phyloP scores from a whole-genome alignment of 2,113 vertebrate genomes.

The Alectura lathami region DNA sequence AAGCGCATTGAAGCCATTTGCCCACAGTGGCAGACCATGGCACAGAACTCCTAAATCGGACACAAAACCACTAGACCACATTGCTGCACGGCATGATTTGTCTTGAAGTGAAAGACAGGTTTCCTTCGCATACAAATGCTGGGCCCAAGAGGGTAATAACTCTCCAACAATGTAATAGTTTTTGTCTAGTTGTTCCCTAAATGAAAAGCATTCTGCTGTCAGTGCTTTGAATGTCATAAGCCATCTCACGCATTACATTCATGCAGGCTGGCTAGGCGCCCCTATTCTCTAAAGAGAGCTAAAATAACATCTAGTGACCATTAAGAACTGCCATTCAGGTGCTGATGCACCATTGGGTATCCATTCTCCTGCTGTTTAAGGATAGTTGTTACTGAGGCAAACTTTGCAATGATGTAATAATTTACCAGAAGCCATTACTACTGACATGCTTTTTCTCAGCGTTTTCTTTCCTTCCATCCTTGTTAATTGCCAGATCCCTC shows the following conservation, averaged over 20 bases:
- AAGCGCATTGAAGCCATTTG: neutral
- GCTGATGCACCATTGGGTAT: slow-evolving; percentile 38
- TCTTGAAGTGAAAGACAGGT: slow-evolving; percentile 65
- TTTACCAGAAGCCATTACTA: slow-evolving; percentile 69
- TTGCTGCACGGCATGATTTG: neutral
- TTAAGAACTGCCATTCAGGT: slow-evolving; percentile 66
- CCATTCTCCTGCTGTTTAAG: slow-evolving; percentile 57
- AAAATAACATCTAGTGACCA: slow-evolving; percentile 58
- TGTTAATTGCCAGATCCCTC: slow-evolving; percentile 58
- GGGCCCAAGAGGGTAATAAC: slow-evolving; percentile 64
- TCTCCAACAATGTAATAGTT: slow-evolving; percentile 66
- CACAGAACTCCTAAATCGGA: slow-evolving; percentile 26
- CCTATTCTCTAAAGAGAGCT: slow-evolving; percentile 64
- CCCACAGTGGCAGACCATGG: neutral
- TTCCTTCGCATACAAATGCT: slow-evolving; percentile 57
- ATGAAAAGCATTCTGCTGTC: slow-evolving; percentile 73
- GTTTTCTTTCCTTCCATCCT: slow-evolving; percentile 58
- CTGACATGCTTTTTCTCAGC: slow-evolving; percentile 39
- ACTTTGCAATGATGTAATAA: slow-evolving; percentile 64
- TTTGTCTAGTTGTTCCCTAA: slow-evolving; percentile 69
- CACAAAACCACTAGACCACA: slow-evolving; percentile 32
- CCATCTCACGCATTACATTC: slow-evolving; percentile 55
- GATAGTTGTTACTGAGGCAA: slow-evolving; percentile 41
- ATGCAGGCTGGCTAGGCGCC: slow-evolving; percentile 48
- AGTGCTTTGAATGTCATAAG: slow-evolving; percentile 58